These are phyloP conservation scores for Apis dorsata DNA, from an alignment of 1,140 invertebrate genomes.

Conservation along the genomic window DNA sequence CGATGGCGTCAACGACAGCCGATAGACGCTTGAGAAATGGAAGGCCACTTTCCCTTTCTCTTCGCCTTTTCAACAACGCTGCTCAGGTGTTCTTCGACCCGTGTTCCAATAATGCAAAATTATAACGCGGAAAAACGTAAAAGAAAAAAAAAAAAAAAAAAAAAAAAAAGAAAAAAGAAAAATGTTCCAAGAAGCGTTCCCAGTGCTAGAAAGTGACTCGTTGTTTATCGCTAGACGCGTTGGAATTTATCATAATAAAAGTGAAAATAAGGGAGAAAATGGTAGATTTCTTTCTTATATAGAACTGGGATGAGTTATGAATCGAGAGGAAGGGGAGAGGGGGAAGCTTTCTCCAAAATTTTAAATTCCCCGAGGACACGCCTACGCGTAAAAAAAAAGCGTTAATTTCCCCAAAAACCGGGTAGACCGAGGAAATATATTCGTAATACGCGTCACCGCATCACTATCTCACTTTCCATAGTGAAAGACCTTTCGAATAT, in stretches of 20 bases:
- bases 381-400: not conserved
- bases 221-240: too few species aligned
- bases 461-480: slow-evolving; percentile 6
- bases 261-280: too few species aligned
- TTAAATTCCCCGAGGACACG: not conserved
- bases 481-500: not conserved
- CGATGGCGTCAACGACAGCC: slow-evolving; percentile 37
- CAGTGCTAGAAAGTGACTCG: not conserved
- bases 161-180: not conserved
- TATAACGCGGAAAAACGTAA: not conserved
- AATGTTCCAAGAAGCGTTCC: too few species aligned
- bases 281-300: too few species aligned
- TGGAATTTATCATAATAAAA: too few species aligned
- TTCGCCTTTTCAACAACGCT: slow-evolving; percentile 37
- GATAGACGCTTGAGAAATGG: slow-evolving; percentile 44
- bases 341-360: too few species aligned
- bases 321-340: too few species aligned
- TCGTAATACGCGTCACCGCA: not conserved
- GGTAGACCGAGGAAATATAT: not conserved
- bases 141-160: not conserved
- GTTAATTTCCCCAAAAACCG: too few species aligned
- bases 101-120: not conserved
- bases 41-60: slow-evolving; percentile 55
- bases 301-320: too few species aligned
- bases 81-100: not conserved